A percentile compares a stretch with the other conserved stretches of the same genome.
These are phyloP conservation scores for Loripinus fragilis DNA, from an alignment of 2,888 invertebrate species.

Conservation along the genomic window DNA sequence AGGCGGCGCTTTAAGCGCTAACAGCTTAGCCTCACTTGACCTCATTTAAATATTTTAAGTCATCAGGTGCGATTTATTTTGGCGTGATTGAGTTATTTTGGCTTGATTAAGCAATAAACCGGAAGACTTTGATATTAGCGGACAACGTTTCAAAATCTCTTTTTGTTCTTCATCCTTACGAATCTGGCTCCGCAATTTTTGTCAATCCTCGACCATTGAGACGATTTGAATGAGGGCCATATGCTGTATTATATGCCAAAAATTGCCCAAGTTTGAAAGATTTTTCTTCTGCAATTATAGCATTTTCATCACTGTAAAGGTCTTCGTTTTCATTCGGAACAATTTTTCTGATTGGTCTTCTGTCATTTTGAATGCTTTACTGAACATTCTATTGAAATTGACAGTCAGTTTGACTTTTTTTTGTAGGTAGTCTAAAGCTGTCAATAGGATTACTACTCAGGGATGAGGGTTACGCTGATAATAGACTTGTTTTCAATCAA, in stretches of 20 bases:
- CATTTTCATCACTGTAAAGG: too few relatives aligned
- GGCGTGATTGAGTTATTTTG: not conserved
- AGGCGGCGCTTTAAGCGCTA: too few relatives aligned
- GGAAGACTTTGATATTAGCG: too few relatives aligned
- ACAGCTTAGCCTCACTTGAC: constrained; percentile 15
- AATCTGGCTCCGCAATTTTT: too few relatives aligned
- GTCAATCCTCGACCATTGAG: too few relatives aligned
- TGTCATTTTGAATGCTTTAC: not conserved
- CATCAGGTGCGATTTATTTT: not conserved
- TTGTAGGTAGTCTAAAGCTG: not conserved
- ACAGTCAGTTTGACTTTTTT: constrained; percentile 1
- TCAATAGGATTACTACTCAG: constrained; percentile 9
- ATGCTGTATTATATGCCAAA: too few relatives aligned
- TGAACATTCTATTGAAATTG: constrained; percentile 14
- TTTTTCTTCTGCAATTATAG: too few relatives aligned
- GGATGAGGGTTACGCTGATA: constrained; percentile 11
- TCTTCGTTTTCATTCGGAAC: not conserved
- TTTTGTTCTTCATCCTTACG: too few relatives aligned
- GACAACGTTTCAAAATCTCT: too few relatives aligned
- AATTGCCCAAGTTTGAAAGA: too few relatives aligned
- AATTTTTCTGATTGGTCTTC: not conserved
- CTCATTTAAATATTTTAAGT: constrained; percentile 2
- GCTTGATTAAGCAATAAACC: too few relatives aligned
- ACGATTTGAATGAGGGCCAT: too few relatives aligned
- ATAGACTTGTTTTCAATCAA: not conserved